Percentiles rank a stretch among this genome's conserved stretches.
These are phyloP conservation scores for Paraplagusia blochii DNA, from an alignment of 2,113 vertebrate genomes.

Conservation along the genomic window DNA sequence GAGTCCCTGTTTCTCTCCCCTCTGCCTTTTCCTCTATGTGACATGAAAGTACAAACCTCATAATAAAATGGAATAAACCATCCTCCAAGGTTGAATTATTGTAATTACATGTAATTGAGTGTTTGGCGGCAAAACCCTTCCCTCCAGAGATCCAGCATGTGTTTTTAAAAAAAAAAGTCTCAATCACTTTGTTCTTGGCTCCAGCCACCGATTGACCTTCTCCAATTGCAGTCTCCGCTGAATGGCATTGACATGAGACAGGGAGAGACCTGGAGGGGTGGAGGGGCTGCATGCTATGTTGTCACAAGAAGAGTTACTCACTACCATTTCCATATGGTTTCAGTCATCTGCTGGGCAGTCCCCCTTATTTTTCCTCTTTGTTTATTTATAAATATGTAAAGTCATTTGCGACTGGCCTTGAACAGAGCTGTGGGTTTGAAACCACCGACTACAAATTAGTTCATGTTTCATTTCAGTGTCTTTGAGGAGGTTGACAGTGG, in stretches of 20 bases:
- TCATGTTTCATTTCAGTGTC: constrained; percentile 55
- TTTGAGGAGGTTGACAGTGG: constrained; percentile 44
- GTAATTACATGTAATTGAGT: constrained; percentile 75
- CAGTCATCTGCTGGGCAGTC: constrained; percentile 55
- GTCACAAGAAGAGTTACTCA: constrained; percentile 66
- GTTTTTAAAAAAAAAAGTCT: constrained; percentile 69
- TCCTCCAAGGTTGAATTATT: constrained; percentile 73
- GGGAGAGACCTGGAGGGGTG: constrained; percentile 30
- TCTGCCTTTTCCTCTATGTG: constrained; percentile 4
- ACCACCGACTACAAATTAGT: constrained; percentile 55
- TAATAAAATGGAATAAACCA: constrained; percentile 75
- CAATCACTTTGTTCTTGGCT: constrained; percentile 69
- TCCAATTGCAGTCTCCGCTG: constrained; percentile 68
- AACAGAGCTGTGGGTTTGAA: constrained; percentile 51
- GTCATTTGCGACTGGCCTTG: constrained; percentile 40
- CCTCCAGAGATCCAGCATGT: constrained; percentile 65
- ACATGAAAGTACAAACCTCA: constrained; percentile 70
- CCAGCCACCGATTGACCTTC: constrained; percentile 68
- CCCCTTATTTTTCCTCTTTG: constrained; percentile 34
- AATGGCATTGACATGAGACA: constrained; percentile 63
- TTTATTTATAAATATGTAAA: constrained; percentile 62
- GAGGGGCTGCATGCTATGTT: constrained; percentile 29
- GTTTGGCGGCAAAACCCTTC: constrained; percentile 75
- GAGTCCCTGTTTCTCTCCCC: constrained; percentile 42
- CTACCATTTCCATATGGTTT: constrained; percentile 63